phyloP scores from a whole-genome alignment of 2,113 vertebrate species.

The Cephalopterus ornatus region DNA sequence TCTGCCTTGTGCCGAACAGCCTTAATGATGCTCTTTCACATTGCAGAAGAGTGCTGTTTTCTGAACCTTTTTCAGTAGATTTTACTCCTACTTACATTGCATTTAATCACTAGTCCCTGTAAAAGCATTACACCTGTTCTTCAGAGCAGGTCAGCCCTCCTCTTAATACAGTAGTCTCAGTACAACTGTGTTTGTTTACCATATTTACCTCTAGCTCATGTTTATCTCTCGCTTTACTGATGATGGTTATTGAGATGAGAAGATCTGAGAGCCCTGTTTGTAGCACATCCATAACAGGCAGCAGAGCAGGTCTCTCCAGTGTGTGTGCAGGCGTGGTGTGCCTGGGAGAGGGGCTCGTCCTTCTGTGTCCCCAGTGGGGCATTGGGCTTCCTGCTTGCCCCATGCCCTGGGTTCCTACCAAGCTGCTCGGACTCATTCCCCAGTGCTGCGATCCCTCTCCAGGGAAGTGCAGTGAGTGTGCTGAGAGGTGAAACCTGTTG shows the following conservation, averaged over 20 bases:
- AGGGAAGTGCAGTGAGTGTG: neutral
- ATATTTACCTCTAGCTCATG: neutral
- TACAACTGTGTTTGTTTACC: neutral
- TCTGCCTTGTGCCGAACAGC: neutral
- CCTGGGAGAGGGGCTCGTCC: neutral
- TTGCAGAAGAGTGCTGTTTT: neutral
- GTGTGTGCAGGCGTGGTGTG: rapidly evolving
- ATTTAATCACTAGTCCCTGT: neutral
- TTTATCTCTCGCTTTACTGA: neutral
- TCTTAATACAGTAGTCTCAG: rapidly evolving
- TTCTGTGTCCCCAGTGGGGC: rapidly evolving
- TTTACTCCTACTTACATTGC: neutral
- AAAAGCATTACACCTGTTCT: neutral
- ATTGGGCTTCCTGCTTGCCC: rapidly evolving
- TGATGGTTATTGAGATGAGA: neutral
- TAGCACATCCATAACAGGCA: neutral
- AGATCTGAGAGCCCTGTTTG: neutral
- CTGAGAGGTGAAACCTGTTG: neutral
- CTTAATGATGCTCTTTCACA: neutral
- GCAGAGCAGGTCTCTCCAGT: neutral
- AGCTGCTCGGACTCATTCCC: neutral
- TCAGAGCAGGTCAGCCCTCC: neutral
- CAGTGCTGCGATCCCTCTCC: neutral
- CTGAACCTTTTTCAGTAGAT: neutral
- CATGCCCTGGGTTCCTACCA: rapidly evolving